These are phyloP conservation scores for Cydia fagiglandana DNA, from an alignment of 1,140 invertebrate genomes.

Conservation along the genomic window DNA sequence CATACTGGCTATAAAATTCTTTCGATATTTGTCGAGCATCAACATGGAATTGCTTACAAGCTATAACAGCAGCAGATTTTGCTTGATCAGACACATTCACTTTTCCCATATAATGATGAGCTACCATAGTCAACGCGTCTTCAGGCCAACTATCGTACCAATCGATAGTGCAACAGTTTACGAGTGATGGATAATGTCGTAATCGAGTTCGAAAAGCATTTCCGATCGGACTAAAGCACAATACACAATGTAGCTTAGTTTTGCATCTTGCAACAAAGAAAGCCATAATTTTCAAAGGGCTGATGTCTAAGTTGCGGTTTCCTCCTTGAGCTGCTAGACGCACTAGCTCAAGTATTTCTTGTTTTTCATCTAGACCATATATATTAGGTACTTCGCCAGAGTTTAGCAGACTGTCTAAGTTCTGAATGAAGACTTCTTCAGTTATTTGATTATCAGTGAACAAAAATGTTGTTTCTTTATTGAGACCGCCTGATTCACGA, in stretches of 20 bases:
- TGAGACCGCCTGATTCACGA: slow-evolving; percentile 88
- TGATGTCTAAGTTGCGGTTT: slow-evolving; percentile 89
- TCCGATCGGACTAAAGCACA: slow-evolving; percentile 95
- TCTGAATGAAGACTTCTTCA: slow-evolving; percentile 91
- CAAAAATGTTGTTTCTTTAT: slow-evolving; percentile 90
- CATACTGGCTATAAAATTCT: slow-evolving; percentile 83
- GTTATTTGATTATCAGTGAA: slow-evolving; percentile 94
- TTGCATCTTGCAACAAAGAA: slow-evolving; percentile 92
- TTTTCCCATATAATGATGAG: slow-evolving; percentile 87
- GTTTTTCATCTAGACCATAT: slow-evolving; percentile 92
- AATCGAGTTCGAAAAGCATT: slow-evolving; percentile 89
- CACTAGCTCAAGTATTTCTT: slow-evolving; percentile 91
- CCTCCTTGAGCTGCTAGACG: slow-evolving; percentile 88
- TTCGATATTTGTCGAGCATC: slow-evolving; percentile 82
- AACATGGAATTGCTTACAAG: slow-evolving; percentile 94
- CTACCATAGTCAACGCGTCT: slow-evolving; percentile 95
- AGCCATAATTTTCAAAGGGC: slow-evolving; percentile 88
- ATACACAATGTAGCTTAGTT: slow-evolving; percentile 92
- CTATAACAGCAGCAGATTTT: slow-evolving; percentile 85
- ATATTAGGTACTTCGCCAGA: slow-evolving; percentile 95
- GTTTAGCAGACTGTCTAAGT: slow-evolving; percentile 93
- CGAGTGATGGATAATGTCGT: slow-evolving; percentile 93
- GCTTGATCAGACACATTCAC: slow-evolving; percentile 87
- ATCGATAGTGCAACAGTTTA: slow-evolving; percentile 97
- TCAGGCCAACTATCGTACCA: slow-evolving; percentile 97